Base-by-base conservation (phyloP, 2,797 vertebrate species). In the Sarcoramphus papa region DNA sequence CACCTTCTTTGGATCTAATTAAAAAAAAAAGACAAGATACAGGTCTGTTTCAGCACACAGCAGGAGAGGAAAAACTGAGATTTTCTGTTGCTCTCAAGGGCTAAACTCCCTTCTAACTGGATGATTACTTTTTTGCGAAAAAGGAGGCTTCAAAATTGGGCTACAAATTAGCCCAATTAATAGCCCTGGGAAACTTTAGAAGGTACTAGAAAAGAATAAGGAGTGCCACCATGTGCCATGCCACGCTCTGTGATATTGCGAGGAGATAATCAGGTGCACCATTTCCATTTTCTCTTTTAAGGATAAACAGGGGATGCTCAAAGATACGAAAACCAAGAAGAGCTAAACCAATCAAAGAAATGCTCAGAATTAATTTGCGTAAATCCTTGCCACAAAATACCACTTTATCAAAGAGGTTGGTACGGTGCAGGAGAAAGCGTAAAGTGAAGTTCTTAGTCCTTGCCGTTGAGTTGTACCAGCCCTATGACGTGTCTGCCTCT, bases 211-310 rank as follows among this genome's bases (percentile, higher is more conserved):
- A 82, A 33, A 91, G 33, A 85, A 51, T 8, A 53, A 82, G n/a
- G 23, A 60, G 25, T 35, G 27, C 40, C 56, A 12, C 25, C 24
- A 14, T 2, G 9, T 56, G 68, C 60, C 47, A 14, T 14, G 45
- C 31, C 33, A 70, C 0, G 0, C 35, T 22, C 35, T 62, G 41
- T 4, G 19, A 17, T 53, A 67, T 1, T 41, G 43, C 48, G 18
- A 84, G 35, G 64, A 89, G 35, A 15, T 28, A 79, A 91, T 20
- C 33, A 37, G 33, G 37, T 31, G 30, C 20, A 81, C 19, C 21
- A 16, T 40, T 50, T 54, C 37, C 15, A 16, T 87, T 72, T 64
- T 77, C 24, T 51, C 35, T 83, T 80, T 84, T n/a, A 65, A 41
- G 10, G 45, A 41, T 56, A 65, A 90, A 57, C 21, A 72, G 23